Evolutionary conservation across 2,888 invertebrate genomes (phyloP), one percentile per base, ranked within the genome.

Genomic region (Tridacna crocea): DNA sequence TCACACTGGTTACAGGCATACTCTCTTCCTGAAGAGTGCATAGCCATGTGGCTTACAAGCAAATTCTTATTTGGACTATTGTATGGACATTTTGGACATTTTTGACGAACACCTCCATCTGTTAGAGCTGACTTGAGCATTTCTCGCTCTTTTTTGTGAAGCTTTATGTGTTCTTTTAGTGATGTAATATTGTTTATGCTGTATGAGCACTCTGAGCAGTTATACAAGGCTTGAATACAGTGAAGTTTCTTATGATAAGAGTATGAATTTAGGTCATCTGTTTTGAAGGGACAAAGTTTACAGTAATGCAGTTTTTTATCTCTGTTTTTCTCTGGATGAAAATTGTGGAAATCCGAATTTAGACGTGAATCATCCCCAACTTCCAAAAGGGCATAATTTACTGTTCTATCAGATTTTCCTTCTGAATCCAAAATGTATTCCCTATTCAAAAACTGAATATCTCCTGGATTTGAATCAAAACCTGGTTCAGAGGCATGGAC

Each of bases 201-300:
- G 84, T 87, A 92, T 27, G 89, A 88, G 65, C 92, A 92, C 63
- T 85, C 88, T 11, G 87, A 85, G 76, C 92, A 92, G 47, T 82
- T 89, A 76, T 89, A 91, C 63, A 88, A 84, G 2, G 90, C 87
- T 65, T 88, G 88, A 36, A 91, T 85, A 68, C 88, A 84, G 75
- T 93, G 92, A 75, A 91, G 87, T 61, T 83, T 87, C 70, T 90
- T 88, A 74, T 91, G 92, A 68, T 88, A 87, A 15, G 90, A 87
- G 46, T 89, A 89, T n/a, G 88, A 85, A 72, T 87, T 86, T 46
- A 81, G 58, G 77, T 86, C 91, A 51, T 87, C 88, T 36, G 89
- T 88, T 61, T 86, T 88, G 77, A 90, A 92, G 11, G 91, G 91
- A 85, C 92, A 92, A 15, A 88, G 82, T 55, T 89, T 89, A 83